These are phyloP conservation scores for Ellobius talpinus DNA, from an alignment of 2,113 vertebrate genomes.

Conservation along the genomic window DNA sequence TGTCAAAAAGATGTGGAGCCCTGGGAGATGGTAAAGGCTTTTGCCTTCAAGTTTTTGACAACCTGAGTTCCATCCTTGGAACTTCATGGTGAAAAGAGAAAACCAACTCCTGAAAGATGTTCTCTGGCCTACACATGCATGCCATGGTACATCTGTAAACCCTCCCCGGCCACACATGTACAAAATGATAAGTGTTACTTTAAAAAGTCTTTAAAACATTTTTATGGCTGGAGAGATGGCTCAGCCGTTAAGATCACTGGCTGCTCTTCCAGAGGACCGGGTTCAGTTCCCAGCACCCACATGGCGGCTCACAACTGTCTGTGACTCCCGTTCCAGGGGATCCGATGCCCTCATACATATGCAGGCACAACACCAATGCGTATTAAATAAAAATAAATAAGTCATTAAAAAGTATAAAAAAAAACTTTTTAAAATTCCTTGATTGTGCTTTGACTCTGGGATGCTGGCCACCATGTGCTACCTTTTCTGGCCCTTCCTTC, in stretches of 20 bases:
- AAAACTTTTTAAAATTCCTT: background rate
- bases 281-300: background rate
- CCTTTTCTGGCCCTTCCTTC: background rate
- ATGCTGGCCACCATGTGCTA: background rate
- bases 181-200: background rate
- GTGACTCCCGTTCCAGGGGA: background rate
- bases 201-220: background rate
- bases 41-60: background rate
- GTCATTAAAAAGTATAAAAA: background rate
- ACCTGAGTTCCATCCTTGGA: background rate
- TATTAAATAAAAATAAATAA: background rate
- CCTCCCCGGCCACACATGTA: background rate
- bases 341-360: background rate
- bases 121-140: background rate
- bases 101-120: background rate
- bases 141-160: background rate
- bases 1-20: background rate
- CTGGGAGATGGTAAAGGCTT: background rate
- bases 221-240: background rate
- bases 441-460: background rate
- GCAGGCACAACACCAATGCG: background rate
- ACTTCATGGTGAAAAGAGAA: background rate
- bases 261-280: background rate
- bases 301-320: background rate
- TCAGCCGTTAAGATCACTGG: background rate